Base-by-base conservation (phyloP, 2,113 vertebrate genomes). In the Entomyzon cyanotis region DNA sequence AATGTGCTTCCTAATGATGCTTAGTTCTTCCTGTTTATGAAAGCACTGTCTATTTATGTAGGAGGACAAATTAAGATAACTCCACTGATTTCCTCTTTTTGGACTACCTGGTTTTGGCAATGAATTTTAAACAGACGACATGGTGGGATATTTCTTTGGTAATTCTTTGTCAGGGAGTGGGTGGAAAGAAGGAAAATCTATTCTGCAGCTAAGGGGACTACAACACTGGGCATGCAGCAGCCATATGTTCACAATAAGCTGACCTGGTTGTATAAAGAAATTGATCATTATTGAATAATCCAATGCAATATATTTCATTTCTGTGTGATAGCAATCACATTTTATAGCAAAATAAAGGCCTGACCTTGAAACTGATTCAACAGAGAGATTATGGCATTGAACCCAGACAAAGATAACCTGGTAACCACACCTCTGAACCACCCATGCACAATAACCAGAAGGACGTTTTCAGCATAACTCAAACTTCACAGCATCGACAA, bases 1-100 rank as follows among this genome's bases (percentile, higher is more conserved):
- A 78, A 89, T 75, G 16, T 27, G 18, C 27, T 82, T 89, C 60
- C 42, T 94, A 65, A 84, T 33, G 64, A 77, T 46, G 69, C 39
- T 91, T 73, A 70, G 52, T 67, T 77, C 64, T 93, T 89, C 78
- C 78, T 93, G 69, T 41, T 84, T 91, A 89, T 67, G 69, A 90
- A 95, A 82, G 74, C 39, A 55, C n/a, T 76, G 28, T 59, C 70
- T 93, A 47, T 69, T 91, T 71, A 74, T 2, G 4, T 53, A 71
- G 52, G 39, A 88, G 33, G 30, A 80, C 56, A 80, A 93, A 80
- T 59, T 58, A 84, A 78, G 94, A 81, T 52, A 67, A 31, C 10
- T 84, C 42, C 28, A 64, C 16, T 56, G 46, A 15, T 81, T 76
- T 76, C 44, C 41, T 15, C 35, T 56, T 46, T 82, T 73, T 67